A percentile compares a stretch with the other conserved stretches of the same genome.
These are phyloP conservation scores for Perca fluviatilis DNA, from an alignment of 2,113 vertebrate species.

Conservation along the genomic window DNA sequence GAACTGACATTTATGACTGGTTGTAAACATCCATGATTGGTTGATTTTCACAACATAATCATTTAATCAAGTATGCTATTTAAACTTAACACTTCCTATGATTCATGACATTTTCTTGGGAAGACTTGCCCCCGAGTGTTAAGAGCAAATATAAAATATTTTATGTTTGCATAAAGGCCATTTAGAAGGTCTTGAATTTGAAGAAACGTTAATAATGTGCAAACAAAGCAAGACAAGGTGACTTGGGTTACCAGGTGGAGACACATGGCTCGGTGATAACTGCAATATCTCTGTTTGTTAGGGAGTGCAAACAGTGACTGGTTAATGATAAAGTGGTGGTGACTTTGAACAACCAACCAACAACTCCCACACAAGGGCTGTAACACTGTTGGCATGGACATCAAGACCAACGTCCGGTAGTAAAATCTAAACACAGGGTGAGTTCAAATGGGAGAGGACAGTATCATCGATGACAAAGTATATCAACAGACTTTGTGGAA, in stretches of 20 bases:
- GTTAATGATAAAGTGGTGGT: conserved; percentile 61
- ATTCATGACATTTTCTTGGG: neutral
- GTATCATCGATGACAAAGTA: neutral
- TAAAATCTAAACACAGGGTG: conserved; percentile 19
- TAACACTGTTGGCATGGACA: conserved; percentile 22
- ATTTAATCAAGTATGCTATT: neutral
- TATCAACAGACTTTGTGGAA: neutral
- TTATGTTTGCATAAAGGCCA: neutral
- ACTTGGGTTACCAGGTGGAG: conserved; percentile 34
- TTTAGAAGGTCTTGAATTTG: conserved; percentile 1
- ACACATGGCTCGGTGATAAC: conserved; percentile 29
- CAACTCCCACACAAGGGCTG: conserved; percentile 39
- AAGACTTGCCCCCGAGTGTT: neutral
- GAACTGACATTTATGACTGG: conserved; percentile 5
- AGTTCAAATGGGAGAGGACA: neutral
- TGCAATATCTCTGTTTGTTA: conserved; percentile 71
- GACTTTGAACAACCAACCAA: conserved; percentile 67
- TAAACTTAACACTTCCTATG: conserved; percentile 3
- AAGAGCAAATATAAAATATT: neutral
- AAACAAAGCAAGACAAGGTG: conserved; percentile 41
- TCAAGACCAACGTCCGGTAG: conserved; percentile 26
- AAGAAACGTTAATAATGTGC: conserved; percentile 19
- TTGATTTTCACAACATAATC: neutral
- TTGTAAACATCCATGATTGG: neutral
- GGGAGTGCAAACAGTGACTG: conserved; percentile 63